Evolutionary conservation across 2,113 vertebrate species (phyloP).

Genomic region (Eptatretus burgeri): DNA sequence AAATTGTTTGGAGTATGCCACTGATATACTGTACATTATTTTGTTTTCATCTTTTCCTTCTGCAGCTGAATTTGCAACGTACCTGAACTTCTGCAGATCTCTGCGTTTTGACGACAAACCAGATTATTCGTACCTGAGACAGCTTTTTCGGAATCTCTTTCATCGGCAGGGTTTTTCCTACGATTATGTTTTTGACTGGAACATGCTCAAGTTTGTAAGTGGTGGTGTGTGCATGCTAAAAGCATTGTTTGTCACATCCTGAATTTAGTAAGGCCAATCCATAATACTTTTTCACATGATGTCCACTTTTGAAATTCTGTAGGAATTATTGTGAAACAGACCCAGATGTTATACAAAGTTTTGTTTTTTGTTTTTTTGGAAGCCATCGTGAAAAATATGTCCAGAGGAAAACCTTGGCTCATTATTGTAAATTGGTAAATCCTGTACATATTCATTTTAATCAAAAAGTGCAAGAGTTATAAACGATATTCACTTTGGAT

Average conservation of each 20-base stretch:
- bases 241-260: not conserved
- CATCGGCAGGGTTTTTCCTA: slow-evolving; percentile 91
- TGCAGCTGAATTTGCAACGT: slow-evolving; percentile 71
- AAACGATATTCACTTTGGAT: no score
- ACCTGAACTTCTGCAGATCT: slow-evolving; percentile 89
- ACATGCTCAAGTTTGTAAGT: slow-evolving; percentile 98
- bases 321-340: no score
- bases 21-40: not conserved
- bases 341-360: no score
- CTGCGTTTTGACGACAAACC: slow-evolving; percentile 94
- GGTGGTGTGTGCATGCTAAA: not conserved
- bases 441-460: no score
- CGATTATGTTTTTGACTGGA: slow-evolving; percentile 89
- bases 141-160: slow-evolving; percentile 88
- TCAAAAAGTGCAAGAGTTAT: no score
- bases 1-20: not conserved
- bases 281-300: no score
- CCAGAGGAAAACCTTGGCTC: no score
- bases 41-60: slow-evolving; percentile 5
- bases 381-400: no score
- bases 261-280: not conserved
- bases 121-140: slow-evolving; percentile 74
- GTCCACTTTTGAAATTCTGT: no score
- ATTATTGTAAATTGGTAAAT: no score
- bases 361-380: no score